A percentile compares a stretch with the other conserved stretches of the same genome.
Evolutionary conservation across 2,888 invertebrate species (phyloP).

Genomic region (Mythimna impura): DNA sequence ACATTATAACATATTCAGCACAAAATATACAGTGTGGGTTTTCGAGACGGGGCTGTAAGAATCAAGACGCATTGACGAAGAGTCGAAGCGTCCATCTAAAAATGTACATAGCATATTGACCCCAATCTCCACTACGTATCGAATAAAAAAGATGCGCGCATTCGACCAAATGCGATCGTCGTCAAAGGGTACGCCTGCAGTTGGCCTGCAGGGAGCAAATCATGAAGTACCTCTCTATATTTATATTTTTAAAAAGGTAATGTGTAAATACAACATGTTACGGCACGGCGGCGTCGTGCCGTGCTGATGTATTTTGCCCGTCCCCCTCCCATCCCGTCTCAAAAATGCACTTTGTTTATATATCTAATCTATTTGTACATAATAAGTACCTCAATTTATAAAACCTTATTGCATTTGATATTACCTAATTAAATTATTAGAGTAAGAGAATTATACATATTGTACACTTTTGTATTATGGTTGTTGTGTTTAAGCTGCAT

Average conservation of each 20-base stretch:
- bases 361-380: slow-evolving; percentile 7
- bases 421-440: slow-evolving; percentile 71
- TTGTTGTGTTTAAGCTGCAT: slow-evolving; percentile 88
- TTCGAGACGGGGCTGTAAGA: not conserved
- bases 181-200: not conserved
- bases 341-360: not conserved
- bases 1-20: slow-evolving; percentile 27
- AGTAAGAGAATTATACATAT: slow-evolving; percentile 73
- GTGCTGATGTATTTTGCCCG: not conserved
- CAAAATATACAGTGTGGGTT: slow-evolving; percentile 9
- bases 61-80: not conserved
- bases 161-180: not conserved
- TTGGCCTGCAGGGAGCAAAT: not conserved
- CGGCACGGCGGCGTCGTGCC: not conserved
- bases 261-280: too few relatives aligned
- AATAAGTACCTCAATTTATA: slow-evolving; percentile 65
- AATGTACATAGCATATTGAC: not conserved
- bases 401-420: slow-evolving; percentile 75
- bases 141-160: not conserved
- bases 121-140: not conserved
- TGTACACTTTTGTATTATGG: slow-evolving; percentile 86
- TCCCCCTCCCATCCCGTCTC: not conserved
- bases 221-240: not conserved
- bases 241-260: too few relatives aligned
- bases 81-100: not conserved